Evolutionary conservation across 2,113 vertebrate genomes (phyloP).

Genomic region (Orcinus orca): DNA sequence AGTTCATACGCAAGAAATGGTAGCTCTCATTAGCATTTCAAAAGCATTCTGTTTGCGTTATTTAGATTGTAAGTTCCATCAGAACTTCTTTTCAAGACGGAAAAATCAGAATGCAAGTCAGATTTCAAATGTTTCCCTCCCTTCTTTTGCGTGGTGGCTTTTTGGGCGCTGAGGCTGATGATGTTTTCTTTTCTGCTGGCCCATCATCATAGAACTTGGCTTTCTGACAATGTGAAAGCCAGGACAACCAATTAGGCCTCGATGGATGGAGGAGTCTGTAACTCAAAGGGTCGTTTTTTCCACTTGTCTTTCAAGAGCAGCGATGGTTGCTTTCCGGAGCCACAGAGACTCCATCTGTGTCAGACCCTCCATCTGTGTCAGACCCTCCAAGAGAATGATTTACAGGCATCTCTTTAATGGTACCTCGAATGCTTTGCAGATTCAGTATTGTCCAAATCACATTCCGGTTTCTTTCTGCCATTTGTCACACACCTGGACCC

Average conservation of each 20-base stretch:
- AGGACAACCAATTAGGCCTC: background rate
- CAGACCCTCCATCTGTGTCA: background rate
- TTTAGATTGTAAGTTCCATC: background rate
- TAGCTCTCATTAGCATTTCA: background rate
- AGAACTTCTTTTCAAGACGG: background rate
- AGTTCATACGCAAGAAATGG: background rate
- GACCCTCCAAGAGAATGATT: background rate
- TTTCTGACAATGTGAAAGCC: background rate
- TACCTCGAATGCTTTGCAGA: background rate
- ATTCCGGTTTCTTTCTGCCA: background rate
- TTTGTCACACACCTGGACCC: slow-evolving; percentile 50
- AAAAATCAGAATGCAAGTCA: background rate
- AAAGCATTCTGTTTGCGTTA: background rate
- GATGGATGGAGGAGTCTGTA: background rate
- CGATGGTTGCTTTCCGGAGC: background rate
- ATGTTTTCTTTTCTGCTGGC: slow-evolving; percentile 52
- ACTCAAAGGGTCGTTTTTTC: background rate
- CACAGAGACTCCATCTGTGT: background rate
- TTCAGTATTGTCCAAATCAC: background rate
- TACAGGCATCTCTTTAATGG: background rate
- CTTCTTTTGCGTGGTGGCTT: background rate
- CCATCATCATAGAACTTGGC: background rate
- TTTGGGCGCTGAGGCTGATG: background rate
- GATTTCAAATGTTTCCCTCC: background rate
- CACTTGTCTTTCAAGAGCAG: background rate